Evolutionary conservation across 2,888 invertebrate species (phyloP).

Genomic region (Orthosia gothica): DNA sequence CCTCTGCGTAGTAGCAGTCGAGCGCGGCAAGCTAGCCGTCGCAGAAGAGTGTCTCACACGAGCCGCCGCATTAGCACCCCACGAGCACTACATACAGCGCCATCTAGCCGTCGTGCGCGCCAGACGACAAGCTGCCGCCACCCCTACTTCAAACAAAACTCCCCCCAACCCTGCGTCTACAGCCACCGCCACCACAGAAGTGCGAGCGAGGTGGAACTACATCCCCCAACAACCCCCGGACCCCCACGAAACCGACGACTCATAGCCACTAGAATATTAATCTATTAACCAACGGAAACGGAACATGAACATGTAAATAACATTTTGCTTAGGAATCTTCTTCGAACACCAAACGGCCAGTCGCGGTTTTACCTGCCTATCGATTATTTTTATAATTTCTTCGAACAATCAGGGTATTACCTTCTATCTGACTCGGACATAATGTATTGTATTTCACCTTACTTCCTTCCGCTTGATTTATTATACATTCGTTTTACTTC

Average conservation of each 20-base stretch:
- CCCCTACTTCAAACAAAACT: constrained; percentile 50
- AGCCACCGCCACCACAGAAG: constrained; percentile 76
- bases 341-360: constrained; percentile 69
- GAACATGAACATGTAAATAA: constrained; percentile 66
- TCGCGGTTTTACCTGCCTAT: constrained; percentile 68
- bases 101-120: constrained; percentile 97
- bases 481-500: constrained; percentile 47
- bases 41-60: constrained; percentile 96
- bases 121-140: constrained; percentile 69
- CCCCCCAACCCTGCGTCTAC: constrained; percentile 64
- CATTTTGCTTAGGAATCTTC: constrained; percentile 64
- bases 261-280: constrained; percentile 76
- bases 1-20: constrained; percentile 98
- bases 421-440: constrained; percentile 61
- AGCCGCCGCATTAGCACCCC: constrained; percentile 96
- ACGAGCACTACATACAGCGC: constrained; percentile 97
- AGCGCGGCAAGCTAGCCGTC: constrained; percentile 96
- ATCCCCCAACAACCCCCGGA: constrained; percentile 89
- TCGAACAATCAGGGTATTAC: constrained; percentile 75
- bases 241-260: constrained; percentile 84
- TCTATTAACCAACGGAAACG: constrained; percentile 44
- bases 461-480: constrained; percentile 57
- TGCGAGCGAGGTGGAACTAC: constrained; percentile 90
- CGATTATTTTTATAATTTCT: constrained; percentile 68
- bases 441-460: constrained; percentile 59